Evolutionary conservation across 1,140 invertebrate genomes (phyloP), one percentile per base, ranked within the genome.

Genomic region (Musca domestica): DNA sequence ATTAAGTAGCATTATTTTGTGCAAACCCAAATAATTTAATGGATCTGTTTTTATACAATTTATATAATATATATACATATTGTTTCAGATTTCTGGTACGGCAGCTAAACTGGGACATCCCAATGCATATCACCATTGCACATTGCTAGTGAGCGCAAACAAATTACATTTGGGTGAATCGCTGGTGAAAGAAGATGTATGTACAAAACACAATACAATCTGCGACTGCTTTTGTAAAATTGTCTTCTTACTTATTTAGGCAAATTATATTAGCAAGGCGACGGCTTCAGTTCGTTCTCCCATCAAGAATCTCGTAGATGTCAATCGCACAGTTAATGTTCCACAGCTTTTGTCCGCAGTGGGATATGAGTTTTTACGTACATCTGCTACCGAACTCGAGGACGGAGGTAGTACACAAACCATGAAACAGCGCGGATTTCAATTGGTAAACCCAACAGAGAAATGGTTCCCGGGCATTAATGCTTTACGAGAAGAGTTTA

Each of bases 81-180:
- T 20, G n/a, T 61, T 48, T 25, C 63, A 80, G 91, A 86, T 97
- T 71, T 98, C 95, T 75, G 95, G 95, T 71, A 95, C 94, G 64
- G 95, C 95, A 56, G 90, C 95, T 14, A 97, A 95, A 83, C 83
- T 98, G 54, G 93, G 92, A 51, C 84, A 88, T 61, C 85, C 89
- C 1, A 92, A 91, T 80, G 91, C 92, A 25, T 98, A 98, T 85
- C 95, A 98, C 83, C 95, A 98, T 82, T 98, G 94, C 82, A 98
- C 95, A 27, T 84, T 98, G 63, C 84, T 98, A 73, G 90, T 95
- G 47, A 88, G 93, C 78, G 91, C 90, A 61, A 90, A 98, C 80
- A 91, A 92, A 82, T 76, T 86, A 56, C 85, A 88, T 75, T 84
- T 96, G 71, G 87, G 85, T 64, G 82, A 87, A 66, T 85, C 87